Evolutionary conservation across 2,888 invertebrate species (phyloP).

Genomic region (Ophion ventricosus): DNA sequence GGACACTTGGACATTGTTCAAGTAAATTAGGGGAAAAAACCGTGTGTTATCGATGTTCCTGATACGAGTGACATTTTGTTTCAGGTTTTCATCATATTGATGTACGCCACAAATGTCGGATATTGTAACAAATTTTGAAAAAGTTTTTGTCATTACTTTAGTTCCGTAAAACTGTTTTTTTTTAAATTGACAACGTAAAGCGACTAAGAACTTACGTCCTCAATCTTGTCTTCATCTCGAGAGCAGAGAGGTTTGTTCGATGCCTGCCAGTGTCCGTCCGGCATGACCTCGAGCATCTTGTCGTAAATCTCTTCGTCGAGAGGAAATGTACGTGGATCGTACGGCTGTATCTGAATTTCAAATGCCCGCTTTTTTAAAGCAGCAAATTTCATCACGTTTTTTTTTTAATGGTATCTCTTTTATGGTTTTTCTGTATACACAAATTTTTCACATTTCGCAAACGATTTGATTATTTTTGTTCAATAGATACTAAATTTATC

Average conservation of each 20-base stretch:
- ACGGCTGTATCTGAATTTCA: constrained; percentile 87
- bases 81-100: no score
- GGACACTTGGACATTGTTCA: no score
- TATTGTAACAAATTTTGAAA: no score
- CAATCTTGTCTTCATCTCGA: constrained; percentile 79
- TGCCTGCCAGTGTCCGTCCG: constrained; percentile 85
- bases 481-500: no score
- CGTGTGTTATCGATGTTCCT: no score
- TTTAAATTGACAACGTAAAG: neutral
- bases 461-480: neutral
- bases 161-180: neutral
- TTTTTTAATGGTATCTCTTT: neutral
- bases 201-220: constrained; percentile 75
- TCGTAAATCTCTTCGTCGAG: constrained; percentile 88
- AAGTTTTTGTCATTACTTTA: neutral
- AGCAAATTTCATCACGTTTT: constrained; percentile 49
- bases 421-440: neutral
- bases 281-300: constrained; percentile 89
- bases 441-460: neutral
- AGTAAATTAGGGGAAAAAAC: no score
- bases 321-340: constrained; percentile 90
- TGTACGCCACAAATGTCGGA: no score
- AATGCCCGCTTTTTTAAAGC: constrained; percentile 63
- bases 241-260: constrained; percentile 78
- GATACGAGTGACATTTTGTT: no score